Evolutionary conservation across 2,888 invertebrate species (phyloP).

Genomic region (Hanleya hanleyi): DNA sequence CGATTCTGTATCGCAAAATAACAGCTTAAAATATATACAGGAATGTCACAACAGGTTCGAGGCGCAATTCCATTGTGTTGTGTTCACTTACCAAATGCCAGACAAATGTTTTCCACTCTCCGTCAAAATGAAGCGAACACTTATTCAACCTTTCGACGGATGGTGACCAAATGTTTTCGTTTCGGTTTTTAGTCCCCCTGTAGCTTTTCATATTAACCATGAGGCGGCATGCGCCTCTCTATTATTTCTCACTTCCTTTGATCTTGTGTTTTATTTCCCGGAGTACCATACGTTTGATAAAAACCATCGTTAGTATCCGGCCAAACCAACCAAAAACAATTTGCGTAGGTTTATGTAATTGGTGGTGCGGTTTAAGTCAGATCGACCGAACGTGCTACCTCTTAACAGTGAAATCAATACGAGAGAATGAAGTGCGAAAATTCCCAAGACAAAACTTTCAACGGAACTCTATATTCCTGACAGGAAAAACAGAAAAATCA

Average conservation of each 20-base stretch:
- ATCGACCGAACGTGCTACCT: neutral
- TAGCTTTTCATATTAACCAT: neutral
- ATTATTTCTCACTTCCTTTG: neutral
- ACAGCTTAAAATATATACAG: neutral
- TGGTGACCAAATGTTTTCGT: neutral
- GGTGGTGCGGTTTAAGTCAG: neutral
- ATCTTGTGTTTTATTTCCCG: neutral
- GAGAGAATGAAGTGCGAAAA: neutral
- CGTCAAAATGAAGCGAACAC: neutral
- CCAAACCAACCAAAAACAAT: neutral
- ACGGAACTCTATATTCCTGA: neutral
- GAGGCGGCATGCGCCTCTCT: no score
- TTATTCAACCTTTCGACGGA: constrained; percentile 5
- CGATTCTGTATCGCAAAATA: neutral
- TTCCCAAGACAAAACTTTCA: neutral
- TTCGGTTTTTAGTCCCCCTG: neutral
- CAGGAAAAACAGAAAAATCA: no score
- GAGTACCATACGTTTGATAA: neutral
- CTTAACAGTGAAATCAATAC: neutral
- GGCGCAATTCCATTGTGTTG: neutral
- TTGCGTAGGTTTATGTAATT: constrained; percentile 3
- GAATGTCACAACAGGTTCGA: neutral
- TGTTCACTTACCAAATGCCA: neutral
- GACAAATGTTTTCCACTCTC: neutral
- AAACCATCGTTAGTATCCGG: constrained; percentile 1